These are phyloP conservation scores for Dolichoris vasculosae DNA, from an alignment of 1,140 invertebrate species.

Conservation along the genomic window DNA sequence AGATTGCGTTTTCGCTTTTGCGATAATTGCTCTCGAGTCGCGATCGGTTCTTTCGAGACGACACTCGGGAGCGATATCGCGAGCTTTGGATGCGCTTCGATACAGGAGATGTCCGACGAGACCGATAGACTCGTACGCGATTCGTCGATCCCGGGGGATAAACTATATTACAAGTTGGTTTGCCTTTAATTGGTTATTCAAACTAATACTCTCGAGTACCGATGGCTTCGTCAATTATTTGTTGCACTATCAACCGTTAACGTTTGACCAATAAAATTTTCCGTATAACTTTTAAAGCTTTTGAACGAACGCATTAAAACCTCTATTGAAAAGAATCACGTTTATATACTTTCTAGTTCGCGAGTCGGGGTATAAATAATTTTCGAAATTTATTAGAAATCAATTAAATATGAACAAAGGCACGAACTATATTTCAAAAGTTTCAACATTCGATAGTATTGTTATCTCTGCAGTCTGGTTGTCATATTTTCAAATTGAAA, in stretches of 20 bases:
- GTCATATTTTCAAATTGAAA: neutral
- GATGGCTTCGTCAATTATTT: neutral
- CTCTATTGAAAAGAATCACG: too few relatives aligned
- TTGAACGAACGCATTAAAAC: too few relatives aligned
- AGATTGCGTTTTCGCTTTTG: conserved; percentile 8
- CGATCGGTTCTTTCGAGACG: neutral
- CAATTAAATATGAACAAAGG: too few relatives aligned
- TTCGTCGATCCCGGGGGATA: neutral
- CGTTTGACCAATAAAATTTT: too few relatives aligned
- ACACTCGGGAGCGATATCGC: neutral
- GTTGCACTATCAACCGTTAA: neutral
- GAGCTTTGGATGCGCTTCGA: neutral
- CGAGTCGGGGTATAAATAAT: too few relatives aligned
- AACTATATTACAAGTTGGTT: neutral
- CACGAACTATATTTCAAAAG: too few relatives aligned
- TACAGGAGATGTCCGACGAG: neutral
- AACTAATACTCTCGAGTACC: neutral
- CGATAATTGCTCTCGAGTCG: neutral
- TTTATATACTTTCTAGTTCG: too few relatives aligned
- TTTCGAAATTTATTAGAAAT: too few relatives aligned
- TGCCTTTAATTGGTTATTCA: neutral
- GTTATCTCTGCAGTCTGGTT: neutral
- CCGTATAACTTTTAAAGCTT: too few relatives aligned
- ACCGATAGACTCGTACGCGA: neutral
- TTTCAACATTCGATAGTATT: neutral